phyloP scores from a whole-genome alignment of 1,140 invertebrate species.

The Bombus pascuorum region DNA sequence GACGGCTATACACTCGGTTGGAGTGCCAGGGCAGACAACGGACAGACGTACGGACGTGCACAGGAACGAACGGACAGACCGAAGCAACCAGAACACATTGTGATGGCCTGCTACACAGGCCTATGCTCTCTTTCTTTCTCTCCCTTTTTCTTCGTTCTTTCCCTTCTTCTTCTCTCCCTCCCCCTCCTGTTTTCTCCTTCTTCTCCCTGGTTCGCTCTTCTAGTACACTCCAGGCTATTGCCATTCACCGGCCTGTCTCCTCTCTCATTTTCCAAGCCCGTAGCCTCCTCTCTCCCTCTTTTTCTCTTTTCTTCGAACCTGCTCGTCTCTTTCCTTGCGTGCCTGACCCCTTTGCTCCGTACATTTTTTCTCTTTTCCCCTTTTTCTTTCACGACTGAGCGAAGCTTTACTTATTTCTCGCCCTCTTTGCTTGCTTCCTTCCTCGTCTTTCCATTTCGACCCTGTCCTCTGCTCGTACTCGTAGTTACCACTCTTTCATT shows the following conservation, averaged over 20 bases:
- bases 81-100: constrained; percentile 60
- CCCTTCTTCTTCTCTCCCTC: neutral
- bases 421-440: neutral
- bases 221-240: constrained; percentile 42
- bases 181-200: neutral
- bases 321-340: constrained; percentile 10
- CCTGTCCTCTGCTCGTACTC: neutral
- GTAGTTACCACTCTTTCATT: neutral
- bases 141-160: neutral
- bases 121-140: constrained; percentile 16
- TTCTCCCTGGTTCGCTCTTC: constrained; percentile 2
- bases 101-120: constrained; percentile 52
- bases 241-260: constrained; percentile 40
- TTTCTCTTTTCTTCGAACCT: neutral
- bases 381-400: neutral
- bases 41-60: constrained; percentile 65
- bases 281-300: neutral
- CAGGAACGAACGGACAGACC: constrained; percentile 53
- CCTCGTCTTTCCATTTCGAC: neutral
- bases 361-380: neutral
- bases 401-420: constrained; percentile 9
- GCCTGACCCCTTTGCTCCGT: neutral
- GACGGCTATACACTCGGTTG: constrained; percentile 72
- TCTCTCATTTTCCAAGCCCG: constrained; percentile 42
- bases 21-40: constrained; percentile 72